These are phyloP conservation scores for Erebia aethiops DNA, from an alignment of 2,888 invertebrate genomes.

Conservation along the genomic window DNA sequence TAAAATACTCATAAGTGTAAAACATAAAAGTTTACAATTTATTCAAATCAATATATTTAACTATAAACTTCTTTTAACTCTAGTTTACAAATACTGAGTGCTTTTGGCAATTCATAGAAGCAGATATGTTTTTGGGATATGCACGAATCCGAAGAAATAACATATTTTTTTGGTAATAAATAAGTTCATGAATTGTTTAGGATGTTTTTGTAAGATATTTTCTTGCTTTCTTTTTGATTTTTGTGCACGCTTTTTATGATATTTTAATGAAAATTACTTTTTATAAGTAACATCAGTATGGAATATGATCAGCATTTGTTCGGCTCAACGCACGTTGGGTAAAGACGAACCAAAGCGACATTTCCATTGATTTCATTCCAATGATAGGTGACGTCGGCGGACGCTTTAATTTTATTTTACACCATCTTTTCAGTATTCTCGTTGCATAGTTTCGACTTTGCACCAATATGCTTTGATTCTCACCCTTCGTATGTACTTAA, in stretches of 20 bases:
- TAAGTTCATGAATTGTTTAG: background rate
- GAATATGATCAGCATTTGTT: background rate
- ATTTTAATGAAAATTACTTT: background rate
- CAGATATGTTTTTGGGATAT: constrained; percentile 72
- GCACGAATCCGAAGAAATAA: constrained; percentile 44
- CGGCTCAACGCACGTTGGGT: background rate
- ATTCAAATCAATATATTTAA: constrained; percentile 52
- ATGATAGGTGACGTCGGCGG: background rate
- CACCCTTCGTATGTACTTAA: background rate
- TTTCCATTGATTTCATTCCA: background rate
- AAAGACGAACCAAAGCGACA: background rate
- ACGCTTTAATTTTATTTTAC: too few relatives aligned
- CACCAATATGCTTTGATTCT: background rate
- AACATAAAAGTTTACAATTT: constrained; percentile 39
- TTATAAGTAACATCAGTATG: background rate
- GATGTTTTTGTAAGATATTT: background rate
- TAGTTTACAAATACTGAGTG: constrained; percentile 40
- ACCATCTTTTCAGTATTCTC: too few relatives aligned
- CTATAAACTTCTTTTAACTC: constrained; percentile 41
- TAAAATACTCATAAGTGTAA: constrained; percentile 5
- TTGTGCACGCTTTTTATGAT: constrained; percentile 38
- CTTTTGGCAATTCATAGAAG: constrained; percentile 66
- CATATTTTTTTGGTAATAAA: background rate
- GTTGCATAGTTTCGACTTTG: background rate
- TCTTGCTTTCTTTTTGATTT: background rate